Base-by-base conservation (phyloP, 2,113 vertebrate genomes). In the Sinosuthora webbiana region DNA sequence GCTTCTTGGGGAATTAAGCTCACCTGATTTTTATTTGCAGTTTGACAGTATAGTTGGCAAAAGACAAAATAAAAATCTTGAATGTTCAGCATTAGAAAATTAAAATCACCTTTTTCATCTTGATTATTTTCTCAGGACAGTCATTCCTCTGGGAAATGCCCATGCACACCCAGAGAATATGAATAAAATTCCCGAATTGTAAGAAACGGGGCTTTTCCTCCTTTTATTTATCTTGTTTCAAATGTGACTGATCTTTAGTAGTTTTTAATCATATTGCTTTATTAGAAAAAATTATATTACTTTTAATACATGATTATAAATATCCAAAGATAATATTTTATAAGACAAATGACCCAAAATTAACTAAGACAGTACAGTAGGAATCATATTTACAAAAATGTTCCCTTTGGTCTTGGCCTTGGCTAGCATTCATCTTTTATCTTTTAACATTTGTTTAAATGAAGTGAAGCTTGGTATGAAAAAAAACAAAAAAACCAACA, bases 1-100 rank as follows among this genome's bases (percentile, higher is more conserved):
- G 33, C 15, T 45, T 86, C 67, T 85, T 85, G 28, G 55, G 62
- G 68, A 88, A 92, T 62, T 73, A 86, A 86, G 23, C 11, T n/a
- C 27, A 42, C 28, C 19, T 77, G 63, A 53, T 44, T 85, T 83
- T 93, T 63, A 80, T 69, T 77, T 88, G 55, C 16, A 74, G 41
- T 62, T 82, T 77, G 30, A 42, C 35, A 74, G 12, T 35, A 45
- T 2, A 80, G 30, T 5, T 70, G 68, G 35, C 17, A 73, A 87
- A 76, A 85, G 23, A 16, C 10, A 73, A 94, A 81, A 81, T 30
- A 59, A 85, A 87, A 83, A 33, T 35, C 19, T 75, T 55, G 10
- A 77, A 42, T 47, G 4, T 28, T 83, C 27, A 44, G 12, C 12
- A 42, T 57, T 63, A 84, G 33, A 78, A 91, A 75, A 42, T 62